These are phyloP conservation scores for Xestia sexstrigata DNA, from an alignment of 2,888 invertebrate species.

Conservation along the genomic window DNA sequence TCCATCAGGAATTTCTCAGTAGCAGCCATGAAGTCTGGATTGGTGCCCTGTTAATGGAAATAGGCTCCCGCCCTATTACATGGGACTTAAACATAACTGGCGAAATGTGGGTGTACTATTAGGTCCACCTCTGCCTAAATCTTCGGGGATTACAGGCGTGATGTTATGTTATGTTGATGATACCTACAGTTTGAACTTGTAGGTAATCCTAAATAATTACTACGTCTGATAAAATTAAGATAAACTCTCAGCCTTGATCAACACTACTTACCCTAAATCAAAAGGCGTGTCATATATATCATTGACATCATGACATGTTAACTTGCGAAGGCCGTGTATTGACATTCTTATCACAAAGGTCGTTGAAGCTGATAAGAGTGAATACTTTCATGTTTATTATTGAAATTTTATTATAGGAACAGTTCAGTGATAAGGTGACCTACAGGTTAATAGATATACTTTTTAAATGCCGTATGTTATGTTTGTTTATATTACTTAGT, in stretches of 20 bases:
- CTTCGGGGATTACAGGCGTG: no score
- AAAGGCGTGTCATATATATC: neutral
- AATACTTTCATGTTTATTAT: neutral
- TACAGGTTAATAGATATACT: no score
- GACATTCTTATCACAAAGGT: constrained; percentile 47
- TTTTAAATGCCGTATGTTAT: no score
- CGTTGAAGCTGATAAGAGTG: constrained; percentile 25
- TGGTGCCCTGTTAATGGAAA: no score
- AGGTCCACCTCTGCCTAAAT: no score
- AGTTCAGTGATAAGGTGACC: neutral
- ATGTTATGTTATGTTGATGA: no score
- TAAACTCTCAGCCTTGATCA: constrained; percentile 1
- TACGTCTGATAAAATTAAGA: neutral
- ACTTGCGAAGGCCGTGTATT: constrained; percentile 42
- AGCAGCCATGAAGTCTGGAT: no score
- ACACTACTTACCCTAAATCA: neutral
- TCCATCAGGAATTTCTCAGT: no score
- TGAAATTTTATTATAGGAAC: neutral
- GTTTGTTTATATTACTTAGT: no score
- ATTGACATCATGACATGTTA: neutral
- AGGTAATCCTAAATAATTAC: constrained; percentile 5
- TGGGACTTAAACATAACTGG: no score
- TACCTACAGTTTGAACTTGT: neutral
- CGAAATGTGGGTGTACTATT: no score
- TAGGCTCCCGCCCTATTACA: no score